phyloP scores from a whole-genome alignment of 2,797 vertebrate genomes.

The Argyrosomus regius region DNA sequence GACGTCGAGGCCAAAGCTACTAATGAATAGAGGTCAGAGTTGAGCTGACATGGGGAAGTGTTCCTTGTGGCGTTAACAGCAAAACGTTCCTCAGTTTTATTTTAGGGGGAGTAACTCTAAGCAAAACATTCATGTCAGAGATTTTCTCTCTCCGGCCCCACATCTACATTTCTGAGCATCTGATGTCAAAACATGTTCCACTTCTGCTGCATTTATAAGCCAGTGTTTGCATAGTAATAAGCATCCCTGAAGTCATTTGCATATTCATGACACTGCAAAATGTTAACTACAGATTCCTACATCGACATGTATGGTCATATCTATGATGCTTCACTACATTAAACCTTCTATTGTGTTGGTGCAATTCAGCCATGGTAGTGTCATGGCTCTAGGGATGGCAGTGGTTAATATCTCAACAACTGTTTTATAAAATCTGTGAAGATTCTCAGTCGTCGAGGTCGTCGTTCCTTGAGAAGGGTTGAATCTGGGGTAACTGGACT shows the following conservation, averaged over 20 bases:
- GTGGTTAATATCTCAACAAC: no score
- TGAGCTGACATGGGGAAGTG: not conserved
- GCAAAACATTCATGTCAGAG: not conserved
- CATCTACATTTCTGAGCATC: conserved; percentile 9
- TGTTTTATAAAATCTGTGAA: no score
- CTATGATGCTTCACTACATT: no score
- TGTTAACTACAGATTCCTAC: not conserved
- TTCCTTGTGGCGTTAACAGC: not conserved
- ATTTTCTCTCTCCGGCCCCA: conserved; percentile 8
- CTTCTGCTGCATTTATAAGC: conserved; percentile 1
- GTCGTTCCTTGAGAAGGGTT: no score
- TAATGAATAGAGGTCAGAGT: not conserved
- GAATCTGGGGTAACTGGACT: no score
- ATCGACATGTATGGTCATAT: not conserved
- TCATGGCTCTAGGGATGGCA: no score
- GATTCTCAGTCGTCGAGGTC: no score
- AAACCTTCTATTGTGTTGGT: no score
- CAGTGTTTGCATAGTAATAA: not conserved
- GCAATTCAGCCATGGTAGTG: no score
- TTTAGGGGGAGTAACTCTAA: not conserved
- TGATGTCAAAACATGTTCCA: conserved; percentile 27
- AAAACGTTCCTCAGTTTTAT: not conserved
- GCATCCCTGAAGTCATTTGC: not conserved
- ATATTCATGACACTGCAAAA: conserved; percentile 5
- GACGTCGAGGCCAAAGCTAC: not conserved